Base-by-base conservation (phyloP, 2,888 invertebrate species). In the Altica lythri region DNA sequence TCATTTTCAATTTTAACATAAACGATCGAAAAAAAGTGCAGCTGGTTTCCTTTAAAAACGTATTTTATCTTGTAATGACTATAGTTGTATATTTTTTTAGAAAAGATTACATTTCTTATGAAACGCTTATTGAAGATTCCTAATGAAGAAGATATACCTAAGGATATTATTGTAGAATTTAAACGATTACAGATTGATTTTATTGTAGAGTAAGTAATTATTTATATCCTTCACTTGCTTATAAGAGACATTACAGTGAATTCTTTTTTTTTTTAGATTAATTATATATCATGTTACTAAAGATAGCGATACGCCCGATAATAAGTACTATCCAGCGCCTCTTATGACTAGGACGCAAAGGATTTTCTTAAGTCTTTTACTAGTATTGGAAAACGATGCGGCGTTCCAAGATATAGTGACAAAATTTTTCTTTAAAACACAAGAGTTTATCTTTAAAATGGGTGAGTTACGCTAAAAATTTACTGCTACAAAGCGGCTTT, bases 261-360 rank as follows among this genome's bases (percentile, higher is more conserved):
- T 13, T 2, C 2, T 51, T 47, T 42, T 40, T 22, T 30, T 19
- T 60, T 61, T 46, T 44, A 74, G 73, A 25, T 62, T 69, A 27
- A 66, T 73, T 35, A 40, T 73, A 14, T 55, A 62, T 16, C 63
- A 66, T 56, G 51, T 71, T n/a, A 47, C 61, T 1, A 50, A 57
- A 5, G 62, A 70, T 34, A 48, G 62, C 0, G 71, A 74, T 55
- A 58, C 60, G 37, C 62, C 76, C 4, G 76, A 78, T 56, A 71
- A 60, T 14, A 68, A 69, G 43, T 64, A 73, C 53, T 76, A 78
- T 6, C 78, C 77, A 17, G 79, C 79, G n/a, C 80, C 80, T 3
- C 55, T 77, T 19, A 72, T 80, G 75, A 76, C 78, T 2, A 68
- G 61, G 55, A 68, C 72, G 1, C 78, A 79, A 43, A 75, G 78